Evolutionary conservation across 2,888 invertebrate genomes (phyloP).

Genomic region (Eugnorisma glareosa): DNA sequence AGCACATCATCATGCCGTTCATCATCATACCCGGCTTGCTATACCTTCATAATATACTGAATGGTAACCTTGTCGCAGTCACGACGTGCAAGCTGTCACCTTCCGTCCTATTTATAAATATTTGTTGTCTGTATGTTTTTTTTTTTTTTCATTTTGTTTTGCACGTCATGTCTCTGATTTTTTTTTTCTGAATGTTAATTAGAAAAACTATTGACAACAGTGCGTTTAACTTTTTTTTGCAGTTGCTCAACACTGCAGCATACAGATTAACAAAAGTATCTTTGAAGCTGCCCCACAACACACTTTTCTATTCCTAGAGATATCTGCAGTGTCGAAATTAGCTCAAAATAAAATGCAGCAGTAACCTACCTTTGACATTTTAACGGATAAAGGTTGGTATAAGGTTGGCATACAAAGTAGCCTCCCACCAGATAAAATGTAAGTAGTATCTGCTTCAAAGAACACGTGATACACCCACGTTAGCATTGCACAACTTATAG

Average conservation of each 20-base stretch:
- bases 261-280: not conserved
- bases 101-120: too few species aligned
- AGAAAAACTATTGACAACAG: too few species aligned
- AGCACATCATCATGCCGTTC: too few species aligned
- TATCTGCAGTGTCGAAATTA: not conserved
- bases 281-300: not conserved
- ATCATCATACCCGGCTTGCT: too few species aligned
- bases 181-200: too few species aligned
- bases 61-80: too few species aligned
- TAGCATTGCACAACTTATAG: not conserved
- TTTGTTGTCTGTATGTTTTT: too few species aligned
- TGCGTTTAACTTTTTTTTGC: not conserved
- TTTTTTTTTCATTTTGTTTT: too few species aligned
- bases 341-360: slow-evolving; percentile 3
- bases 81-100: too few species aligned
- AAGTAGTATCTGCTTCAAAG: not conserved
- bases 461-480: not conserved
- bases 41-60: too few species aligned
- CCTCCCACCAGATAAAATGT: not conserved
- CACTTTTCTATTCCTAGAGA: not conserved
- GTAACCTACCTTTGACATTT: not conserved
- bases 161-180: too few species aligned
- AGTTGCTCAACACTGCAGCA: not conserved
- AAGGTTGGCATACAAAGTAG: not conserved
- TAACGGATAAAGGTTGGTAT: not conserved